Conservation (phyloP, 1,140 invertebrate genomes). For the Archivesica marissinica region DNA sequence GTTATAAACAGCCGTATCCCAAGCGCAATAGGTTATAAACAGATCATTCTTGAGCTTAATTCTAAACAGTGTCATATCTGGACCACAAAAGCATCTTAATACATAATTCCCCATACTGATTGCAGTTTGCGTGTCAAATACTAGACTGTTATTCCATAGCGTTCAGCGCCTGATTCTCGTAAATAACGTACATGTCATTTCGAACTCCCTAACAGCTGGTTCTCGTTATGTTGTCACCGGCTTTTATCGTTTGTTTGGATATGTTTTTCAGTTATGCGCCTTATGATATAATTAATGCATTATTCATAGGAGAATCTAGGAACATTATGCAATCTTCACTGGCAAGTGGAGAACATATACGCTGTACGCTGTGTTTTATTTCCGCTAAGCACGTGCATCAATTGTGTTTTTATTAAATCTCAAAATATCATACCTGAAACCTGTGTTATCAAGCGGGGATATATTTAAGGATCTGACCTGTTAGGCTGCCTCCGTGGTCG, state of each 20-base stretch:
- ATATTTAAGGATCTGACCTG: too few species aligned
- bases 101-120: not conserved
- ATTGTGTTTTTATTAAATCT: too few species aligned
- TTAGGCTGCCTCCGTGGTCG: too few species aligned
- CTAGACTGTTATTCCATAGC: not conserved
- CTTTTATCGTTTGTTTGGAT: constrained; percentile 13
- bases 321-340: not conserved
- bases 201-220: not conserved
- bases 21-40: too few species aligned
- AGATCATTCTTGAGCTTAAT: too few species aligned
- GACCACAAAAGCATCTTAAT: not conserved
- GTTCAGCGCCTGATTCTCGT: too few species aligned
- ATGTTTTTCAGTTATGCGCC: constrained; percentile 9
- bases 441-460: not conserved
- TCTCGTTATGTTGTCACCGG: not conserved
- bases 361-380: too few species aligned
- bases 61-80: too few species aligned
- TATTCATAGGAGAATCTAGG: not conserved
- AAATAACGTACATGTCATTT: too few species aligned
- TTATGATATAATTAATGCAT: constrained; percentile 16
- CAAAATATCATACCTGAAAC: not conserved
- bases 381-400: too few species aligned
- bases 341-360: not conserved
- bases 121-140: not conserved
- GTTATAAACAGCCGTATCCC: too few species aligned